phyloP scores from a whole-genome alignment of 2,888 invertebrate species.

The Stenichneumon culpator region DNA sequence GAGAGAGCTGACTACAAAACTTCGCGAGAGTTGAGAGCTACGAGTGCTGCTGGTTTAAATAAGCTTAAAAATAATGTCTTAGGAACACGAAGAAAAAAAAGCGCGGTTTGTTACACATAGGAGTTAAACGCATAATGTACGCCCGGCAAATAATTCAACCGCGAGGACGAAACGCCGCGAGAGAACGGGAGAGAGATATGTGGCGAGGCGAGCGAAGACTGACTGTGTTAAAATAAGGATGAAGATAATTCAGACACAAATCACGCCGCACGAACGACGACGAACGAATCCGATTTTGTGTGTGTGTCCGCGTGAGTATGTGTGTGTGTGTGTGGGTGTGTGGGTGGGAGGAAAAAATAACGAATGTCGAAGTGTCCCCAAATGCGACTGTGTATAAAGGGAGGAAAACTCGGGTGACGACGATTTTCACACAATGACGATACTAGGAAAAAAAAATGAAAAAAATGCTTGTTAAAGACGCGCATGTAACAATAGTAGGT shows the following conservation, averaged over 20 bases:
- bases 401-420: conserved; percentile 47
- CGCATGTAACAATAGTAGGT: conserved; percentile 15
- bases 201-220: conserved; percentile 78
- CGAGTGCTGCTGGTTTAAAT: conserved; percentile 1
- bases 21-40: conserved; percentile 10
- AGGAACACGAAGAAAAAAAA: conserved; percentile 4
- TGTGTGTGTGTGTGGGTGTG: conserved; percentile 34
- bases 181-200: conserved; percentile 48
- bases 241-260: conserved; percentile 55
- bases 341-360: conserved; percentile 15
- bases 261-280: conserved; percentile 31
- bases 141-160: conserved; percentile 38
- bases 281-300: conserved; percentile 14
- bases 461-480: conserved; percentile 27
- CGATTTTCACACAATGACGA: conserved; percentile 47
- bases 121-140: conserved; percentile 9
- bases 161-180: conserved; percentile 11
- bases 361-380: conserved; percentile 13
- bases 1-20: conserved; percentile 8
- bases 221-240: conserved; percentile 73
- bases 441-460: conserved; percentile 42
- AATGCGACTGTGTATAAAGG: conserved; percentile 47
- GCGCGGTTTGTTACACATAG: not conserved
- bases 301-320: not conserved
- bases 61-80: conserved; percentile 27